These are phyloP conservation scores for Zoroaster sp. DNA, from an alignment of 53 echinoderm and acorn worm genomes.

Conservation along the genomic window DNA sequence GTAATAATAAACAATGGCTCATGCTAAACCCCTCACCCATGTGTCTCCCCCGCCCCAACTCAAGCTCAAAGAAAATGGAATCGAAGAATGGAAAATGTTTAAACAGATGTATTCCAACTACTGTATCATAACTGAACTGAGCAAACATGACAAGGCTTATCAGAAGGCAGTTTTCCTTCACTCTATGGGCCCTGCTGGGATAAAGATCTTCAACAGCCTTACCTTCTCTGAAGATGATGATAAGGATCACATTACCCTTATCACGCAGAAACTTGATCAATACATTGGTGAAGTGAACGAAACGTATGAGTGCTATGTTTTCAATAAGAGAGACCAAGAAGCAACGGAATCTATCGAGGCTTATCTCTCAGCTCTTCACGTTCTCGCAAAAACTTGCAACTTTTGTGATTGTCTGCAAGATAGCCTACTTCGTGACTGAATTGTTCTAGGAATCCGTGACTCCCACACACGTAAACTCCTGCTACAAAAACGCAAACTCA, in stretches of 20 bases:
- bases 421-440: conserved; percentile 18
- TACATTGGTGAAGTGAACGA: background rate
- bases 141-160: conserved; percentile 4
- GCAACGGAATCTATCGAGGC: too few species aligned
- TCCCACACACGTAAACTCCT: background rate
- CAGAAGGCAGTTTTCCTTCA: background rate
- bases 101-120: conserved; percentile 6
- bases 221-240: background rate
- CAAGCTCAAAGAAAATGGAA: background rate
- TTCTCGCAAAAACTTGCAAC: background rate
- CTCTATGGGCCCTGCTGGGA: background rate
- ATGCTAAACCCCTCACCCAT: background rate
- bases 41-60: background rate
- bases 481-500: conserved; percentile 16
- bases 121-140: background rate
- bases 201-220: background rate
- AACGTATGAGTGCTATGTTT: background rate
- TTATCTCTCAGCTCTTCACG: background rate
- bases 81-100: conserved; percentile 8
- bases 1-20: background rate
- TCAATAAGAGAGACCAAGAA: background rate
- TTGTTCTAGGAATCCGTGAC: conserved; percentile 8
- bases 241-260: background rate
- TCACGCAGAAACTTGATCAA: background rate
- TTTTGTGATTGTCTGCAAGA: conserved; percentile 21